A percentile compares a stretch with the other conserved stretches of the same genome.
phyloP scores from a whole-genome alignment of 2,113 vertebrate genomes.

The Lutjanus erythropterus region DNA sequence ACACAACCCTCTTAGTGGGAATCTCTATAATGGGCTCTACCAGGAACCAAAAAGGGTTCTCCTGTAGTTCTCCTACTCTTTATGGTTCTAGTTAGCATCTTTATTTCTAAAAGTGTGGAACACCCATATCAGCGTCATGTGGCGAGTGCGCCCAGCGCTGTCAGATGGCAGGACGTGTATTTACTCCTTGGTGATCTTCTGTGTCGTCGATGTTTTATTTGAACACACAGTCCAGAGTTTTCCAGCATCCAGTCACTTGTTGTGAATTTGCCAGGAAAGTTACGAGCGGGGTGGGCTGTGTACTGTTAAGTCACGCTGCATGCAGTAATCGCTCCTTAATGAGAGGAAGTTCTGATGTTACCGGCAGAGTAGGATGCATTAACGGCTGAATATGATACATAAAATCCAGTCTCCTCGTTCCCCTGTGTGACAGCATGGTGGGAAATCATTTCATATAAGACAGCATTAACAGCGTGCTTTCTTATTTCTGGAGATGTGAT shows the following conservation, averaged over 20 bases:
- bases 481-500: slow-evolving; percentile 56
- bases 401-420: slow-evolving; percentile 38
- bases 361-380: slow-evolving; percentile 46
- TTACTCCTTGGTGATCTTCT: slow-evolving; percentile 22
- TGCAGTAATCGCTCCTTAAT: slow-evolving; percentile 62
- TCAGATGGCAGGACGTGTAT: slow-evolving; percentile 46
- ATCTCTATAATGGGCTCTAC: too few relatives aligned
- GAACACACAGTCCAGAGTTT: slow-evolving; percentile 48
- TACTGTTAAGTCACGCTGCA: slow-evolving; percentile 43
- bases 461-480: slow-evolving; percentile 23
- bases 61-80: too few relatives aligned
- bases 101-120: too few relatives aligned
- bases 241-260: slow-evolving; percentile 58
- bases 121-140: slow-evolving; percentile 60
- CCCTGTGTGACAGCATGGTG: slow-evolving; percentile 39
- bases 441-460: slow-evolving; percentile 47
- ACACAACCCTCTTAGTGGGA: too few relatives aligned
- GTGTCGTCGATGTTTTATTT: slow-evolving; percentile 43
- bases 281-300: slow-evolving; percentile 28
- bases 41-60: too few relatives aligned
- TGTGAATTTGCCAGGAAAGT: slow-evolving; percentile 59
- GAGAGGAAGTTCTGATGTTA: slow-evolving; percentile 61
- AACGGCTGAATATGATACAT: slow-evolving; percentile 54
- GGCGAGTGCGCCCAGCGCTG: slow-evolving; percentile 21
- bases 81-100: too few relatives aligned